Conservation (phyloP, 1,140 invertebrate species). For the Microvelia longipes region DNA sequence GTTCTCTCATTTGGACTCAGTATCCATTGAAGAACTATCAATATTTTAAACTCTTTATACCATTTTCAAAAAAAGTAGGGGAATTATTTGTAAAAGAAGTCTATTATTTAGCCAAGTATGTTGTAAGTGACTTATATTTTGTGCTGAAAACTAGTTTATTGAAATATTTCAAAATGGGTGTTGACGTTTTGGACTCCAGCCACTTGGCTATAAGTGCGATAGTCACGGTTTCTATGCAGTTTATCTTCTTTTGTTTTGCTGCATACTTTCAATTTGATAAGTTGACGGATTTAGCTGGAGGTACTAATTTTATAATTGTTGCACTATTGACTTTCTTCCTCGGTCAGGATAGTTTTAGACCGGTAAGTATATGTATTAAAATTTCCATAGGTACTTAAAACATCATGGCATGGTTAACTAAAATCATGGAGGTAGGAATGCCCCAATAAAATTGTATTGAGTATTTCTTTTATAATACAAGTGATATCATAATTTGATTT, state of each 20-base stretch:
- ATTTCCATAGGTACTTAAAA: too few species aligned
- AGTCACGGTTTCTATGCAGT: constrained; percentile 70
- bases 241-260: constrained; percentile 73
- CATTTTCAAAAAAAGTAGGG: background rate
- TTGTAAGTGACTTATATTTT: background rate
- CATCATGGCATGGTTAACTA: background rate
- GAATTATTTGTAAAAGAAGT: background rate
- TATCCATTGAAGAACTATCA: background rate
- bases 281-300: constrained; percentile 80
- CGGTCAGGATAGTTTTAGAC: constrained; percentile 36
- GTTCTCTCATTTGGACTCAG: background rate
- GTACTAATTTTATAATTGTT: constrained; percentile 77
- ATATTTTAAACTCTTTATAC: background rate
- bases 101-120: background rate
- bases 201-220: constrained; percentile 78
- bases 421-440: background rate
- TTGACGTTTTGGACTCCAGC: constrained; percentile 62
- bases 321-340: constrained; percentile 73
- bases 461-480: background rate
- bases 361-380: constrained; percentile 33
- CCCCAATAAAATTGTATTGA: background rate
- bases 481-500: background rate
- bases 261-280: constrained; percentile 76
- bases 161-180: constrained; percentile 33
- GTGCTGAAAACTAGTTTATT: background rate